Evolutionary conservation across 2,113 vertebrate species (phyloP), one percentile per base, ranked within the genome.

Genomic region (Entomyzon cyanotis): DNA sequence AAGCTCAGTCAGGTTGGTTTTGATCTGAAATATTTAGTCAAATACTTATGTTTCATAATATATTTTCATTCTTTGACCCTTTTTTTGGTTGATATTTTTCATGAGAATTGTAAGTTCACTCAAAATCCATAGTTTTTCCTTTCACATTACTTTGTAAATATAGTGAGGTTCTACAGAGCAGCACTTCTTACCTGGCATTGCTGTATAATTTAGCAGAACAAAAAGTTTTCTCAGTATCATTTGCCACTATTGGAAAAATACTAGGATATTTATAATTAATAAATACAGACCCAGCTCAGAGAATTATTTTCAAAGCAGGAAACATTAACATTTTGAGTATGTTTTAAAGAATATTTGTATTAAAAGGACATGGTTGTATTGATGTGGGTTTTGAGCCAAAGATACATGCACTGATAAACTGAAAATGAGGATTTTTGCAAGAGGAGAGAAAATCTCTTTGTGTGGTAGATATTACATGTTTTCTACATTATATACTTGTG

Each of bases 281-380:
- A 93, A 93, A 75, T 60, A 35, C 53, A 89, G 79, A 89, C 81
- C 87, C 41, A 78, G 50, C 63, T 73, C 83, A 74, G 42, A 37
- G 33, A 53, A 56, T 81, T 49, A 18, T 63, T 91, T 91, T 84
- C 33, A 89, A 84, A 84, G 24, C 52, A 70, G 68, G 24, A 95
- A 50, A 42, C 13, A 69, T 76, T 85, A 96, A 92, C 78, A 90
- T 63, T 95, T 87, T 84, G 27, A 84, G 74, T 95, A 87, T 88
- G 11, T 96, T 67, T 94, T 91, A 81, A 87, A 62, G 77, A 96
- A 78, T 58, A 85, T 87, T 92, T 96, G 18, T 86, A 90, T 97
- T 94, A 82, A 95, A 93, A 87, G 69, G 97, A 96, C 87, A 97
- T 69, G 56, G 74, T 92, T 87, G 25, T 88, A 65, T 68, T 92